phyloP scores from a whole-genome alignment of 2,888 invertebrate genomes.

The Euzetes globulus region DNA sequence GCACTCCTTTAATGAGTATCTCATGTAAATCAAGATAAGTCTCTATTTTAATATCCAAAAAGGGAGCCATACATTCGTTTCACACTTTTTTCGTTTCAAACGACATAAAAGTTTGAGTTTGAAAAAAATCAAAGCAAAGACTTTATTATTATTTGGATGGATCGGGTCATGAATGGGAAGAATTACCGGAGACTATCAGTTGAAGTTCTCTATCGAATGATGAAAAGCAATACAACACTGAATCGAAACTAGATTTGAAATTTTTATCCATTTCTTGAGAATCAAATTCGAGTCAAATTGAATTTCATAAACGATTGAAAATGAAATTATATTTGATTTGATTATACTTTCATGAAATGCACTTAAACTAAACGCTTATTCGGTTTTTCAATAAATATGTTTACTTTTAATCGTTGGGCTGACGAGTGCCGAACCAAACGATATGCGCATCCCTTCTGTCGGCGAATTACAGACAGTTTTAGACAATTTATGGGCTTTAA shows the following conservation, averaged over 20 bases:
- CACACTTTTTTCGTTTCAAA: neutral
- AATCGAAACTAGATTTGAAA: neutral
- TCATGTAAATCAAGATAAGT: conserved; percentile 22
- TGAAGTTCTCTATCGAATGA: neutral
- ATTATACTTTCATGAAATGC: conserved; percentile 22
- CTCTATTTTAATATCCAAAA: conserved; percentile 19
- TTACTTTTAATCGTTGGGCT: conserved; percentile 3
- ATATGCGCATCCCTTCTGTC: neutral
- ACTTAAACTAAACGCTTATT: conserved; percentile 1
- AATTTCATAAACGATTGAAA: conserved; percentile 1
- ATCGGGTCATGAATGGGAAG: conserved; percentile 3
- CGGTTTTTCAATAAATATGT: neutral
- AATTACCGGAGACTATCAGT: conserved; percentile 12
- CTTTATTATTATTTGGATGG: neutral
- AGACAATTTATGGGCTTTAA: conserved; percentile 14
- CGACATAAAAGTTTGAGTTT: neutral
- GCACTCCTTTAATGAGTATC: conserved; percentile 20
- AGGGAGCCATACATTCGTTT: conserved; percentile 15
- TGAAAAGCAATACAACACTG: neutral
- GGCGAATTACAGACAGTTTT: neutral
- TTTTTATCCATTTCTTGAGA: neutral
- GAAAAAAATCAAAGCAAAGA: neutral
- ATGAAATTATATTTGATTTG: neutral
- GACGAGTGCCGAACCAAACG: neutral
- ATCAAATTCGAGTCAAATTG: neutral